Conservation (phyloP, 2,797 vertebrate species). For the Monodelphis domestica region DNA sequence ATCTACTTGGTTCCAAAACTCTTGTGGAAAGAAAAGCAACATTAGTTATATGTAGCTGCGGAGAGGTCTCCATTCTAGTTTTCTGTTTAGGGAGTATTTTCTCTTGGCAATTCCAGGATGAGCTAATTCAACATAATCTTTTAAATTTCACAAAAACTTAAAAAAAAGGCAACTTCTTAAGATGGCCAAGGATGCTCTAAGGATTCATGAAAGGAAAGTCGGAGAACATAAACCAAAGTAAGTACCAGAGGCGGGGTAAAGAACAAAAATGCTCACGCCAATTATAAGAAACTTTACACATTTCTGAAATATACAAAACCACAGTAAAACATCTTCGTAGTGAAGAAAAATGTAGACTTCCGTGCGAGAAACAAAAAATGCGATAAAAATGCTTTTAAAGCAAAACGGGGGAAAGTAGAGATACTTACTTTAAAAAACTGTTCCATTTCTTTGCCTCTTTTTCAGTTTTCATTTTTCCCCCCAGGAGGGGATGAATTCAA, state of each 20-base stretch:
- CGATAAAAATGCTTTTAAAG: neutral
- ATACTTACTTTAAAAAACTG: neutral
- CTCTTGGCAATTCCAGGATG: neutral
- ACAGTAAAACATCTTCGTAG: neutral
- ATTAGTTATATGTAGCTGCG: constrained; percentile 40
- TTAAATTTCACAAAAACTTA: neutral
- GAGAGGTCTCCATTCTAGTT: neutral
- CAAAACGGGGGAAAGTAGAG: neutral
- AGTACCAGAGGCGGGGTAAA: neutral
- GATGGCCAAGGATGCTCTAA: too few relatives aligned
- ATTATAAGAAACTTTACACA: neutral
- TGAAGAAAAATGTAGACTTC: neutral
- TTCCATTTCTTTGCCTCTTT: neutral
- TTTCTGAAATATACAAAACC: neutral
- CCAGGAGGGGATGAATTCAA: rapidly evolving
- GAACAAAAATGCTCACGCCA: neutral
- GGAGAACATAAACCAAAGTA: neutral
- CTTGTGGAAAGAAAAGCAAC: constrained; percentile 18
- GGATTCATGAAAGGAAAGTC: too few relatives aligned
- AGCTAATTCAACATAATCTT: neutral
- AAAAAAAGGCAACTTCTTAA: too few relatives aligned
- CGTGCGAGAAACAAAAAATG: too few relatives aligned
- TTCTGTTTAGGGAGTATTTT: neutral
- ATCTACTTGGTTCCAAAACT: constrained; percentile 23
- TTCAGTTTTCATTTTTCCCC: neutral